Base-by-base conservation (phyloP, 2,113 vertebrate species). In the Strix aluco region DNA sequence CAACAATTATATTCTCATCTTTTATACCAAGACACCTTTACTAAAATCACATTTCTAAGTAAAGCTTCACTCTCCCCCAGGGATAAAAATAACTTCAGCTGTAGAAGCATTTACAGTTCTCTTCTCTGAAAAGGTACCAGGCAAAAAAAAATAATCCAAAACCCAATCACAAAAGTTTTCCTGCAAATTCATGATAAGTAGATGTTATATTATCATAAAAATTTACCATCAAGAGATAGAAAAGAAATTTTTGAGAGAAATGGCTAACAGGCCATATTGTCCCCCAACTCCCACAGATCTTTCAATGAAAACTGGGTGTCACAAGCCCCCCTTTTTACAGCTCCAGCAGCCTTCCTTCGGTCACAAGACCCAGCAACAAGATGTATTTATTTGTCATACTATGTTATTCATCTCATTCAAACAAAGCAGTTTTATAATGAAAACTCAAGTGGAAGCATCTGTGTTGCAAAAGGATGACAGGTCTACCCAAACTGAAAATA, bases 41-140 rank as follows among this genome's bases (percentile, higher is more conserved):
- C 78, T 85, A 79, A 92, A 84, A 86, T 57, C 59, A 47, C 44
- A 87, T 94, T 91, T 94, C 42, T 89, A 96, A 91, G 32, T 40
- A 36, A 88, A 92, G 58, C 78, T 93, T 36, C 27, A 32, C 46
- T 63, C 29, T 70, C 10, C 21, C 38, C 30, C 36, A 78, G 44
- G 30, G 62, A 36, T 22, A 54, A 81, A 90, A 95, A 46, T 9
- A 87, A 59, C 12, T 84, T 71, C 42, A 77, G 42, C n/a, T 82
- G 38, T 30, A 81, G 58, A 78, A 93, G 23, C 18, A 63, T 66
- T 92, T 54, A 34, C 8, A 55, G 15, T n/a, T 70, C 62, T 61
- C 18, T 88, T 69, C 75, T 65, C 51, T 51, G 40, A 81, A 92
- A 89, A 92, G 46, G 62, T 91, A 72, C 7, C 27, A 66, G 30